Conservation (phyloP, 2,888 invertebrate genomes). For the Athalia rosae region DNA sequence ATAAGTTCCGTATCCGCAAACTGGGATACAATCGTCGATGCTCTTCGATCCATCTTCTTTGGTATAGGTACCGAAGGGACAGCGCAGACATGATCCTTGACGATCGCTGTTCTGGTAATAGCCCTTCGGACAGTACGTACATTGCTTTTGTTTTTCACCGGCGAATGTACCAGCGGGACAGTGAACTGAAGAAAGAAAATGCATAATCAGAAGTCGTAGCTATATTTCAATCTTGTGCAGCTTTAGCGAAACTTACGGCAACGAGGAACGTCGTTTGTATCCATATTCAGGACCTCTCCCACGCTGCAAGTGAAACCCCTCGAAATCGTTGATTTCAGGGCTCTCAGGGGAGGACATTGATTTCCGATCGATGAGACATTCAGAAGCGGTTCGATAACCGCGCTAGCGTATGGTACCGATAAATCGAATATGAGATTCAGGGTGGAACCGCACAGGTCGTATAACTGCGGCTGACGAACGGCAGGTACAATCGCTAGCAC, state of each 20-base stretch:
- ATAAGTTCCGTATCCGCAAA: conserved; percentile 97
- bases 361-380: conserved; percentile 94
- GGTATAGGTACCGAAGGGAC: conserved; percentile 95
- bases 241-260: conserved; percentile 82
- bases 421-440: conserved; percentile 94
- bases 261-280: conserved; percentile 92
- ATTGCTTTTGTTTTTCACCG: conserved; percentile 91
- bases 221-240: too few relatives aligned
- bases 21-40: conserved; percentile 90
- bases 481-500: conserved; percentile 91
- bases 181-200: conserved; percentile 81
- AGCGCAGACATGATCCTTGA: conserved; percentile 92
- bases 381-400: conserved; percentile 90
- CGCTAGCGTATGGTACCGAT: conserved; percentile 93
- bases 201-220: conserved; percentile 8
- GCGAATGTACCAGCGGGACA: conserved; percentile 98
- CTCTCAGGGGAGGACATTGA: conserved; percentile 93
- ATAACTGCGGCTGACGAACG: conserved; percentile 91
- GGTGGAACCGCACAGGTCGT: conserved; percentile 96
- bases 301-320: conserved; percentile 95
- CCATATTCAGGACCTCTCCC: conserved; percentile 96
- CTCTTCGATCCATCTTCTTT: conserved; percentile 92
- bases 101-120: conserved; percentile 95
- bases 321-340: conserved; percentile 87
- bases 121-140: conserved; percentile 93